phyloP scores from a whole-genome alignment of 2,113 vertebrate genomes.

The Eurystomus gularis region DNA sequence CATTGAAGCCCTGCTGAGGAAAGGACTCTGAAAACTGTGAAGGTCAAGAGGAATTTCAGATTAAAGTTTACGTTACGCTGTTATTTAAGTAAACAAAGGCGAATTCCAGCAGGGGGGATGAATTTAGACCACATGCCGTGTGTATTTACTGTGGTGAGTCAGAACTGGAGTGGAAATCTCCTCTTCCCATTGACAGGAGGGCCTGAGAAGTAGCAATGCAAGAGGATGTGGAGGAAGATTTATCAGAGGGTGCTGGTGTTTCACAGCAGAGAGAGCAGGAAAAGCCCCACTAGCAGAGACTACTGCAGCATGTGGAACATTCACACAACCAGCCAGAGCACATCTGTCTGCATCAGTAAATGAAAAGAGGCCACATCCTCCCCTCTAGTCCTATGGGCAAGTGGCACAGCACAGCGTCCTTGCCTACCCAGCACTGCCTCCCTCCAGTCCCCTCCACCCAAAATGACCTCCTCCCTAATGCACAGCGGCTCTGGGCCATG shows the following conservation, averaged over 20 bases:
- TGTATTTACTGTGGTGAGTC: not conserved
- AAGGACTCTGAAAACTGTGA: constrained; percentile 10
- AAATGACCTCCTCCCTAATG: not conserved
- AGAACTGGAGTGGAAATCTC: not conserved
- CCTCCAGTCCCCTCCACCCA: not conserved
- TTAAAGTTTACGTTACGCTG: not conserved
- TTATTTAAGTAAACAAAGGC: not conserved
- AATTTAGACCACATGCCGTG: not conserved
- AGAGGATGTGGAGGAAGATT: not conserved
- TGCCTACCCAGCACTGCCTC: not conserved
- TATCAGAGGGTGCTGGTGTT: not conserved
- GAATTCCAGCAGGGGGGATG: not conserved
- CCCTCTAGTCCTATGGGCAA: not conserved
- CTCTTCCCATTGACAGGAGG: not conserved
- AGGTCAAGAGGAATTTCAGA: constrained; percentile 14
- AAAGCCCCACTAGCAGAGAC: not conserved
- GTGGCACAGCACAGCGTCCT: fast-evolving
- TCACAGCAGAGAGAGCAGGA: not conserved
- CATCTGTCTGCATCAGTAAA: not conserved
- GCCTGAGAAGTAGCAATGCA: not conserved
- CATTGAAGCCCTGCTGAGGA: not conserved
- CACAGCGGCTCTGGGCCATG: not conserved
- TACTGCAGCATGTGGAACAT: not conserved
- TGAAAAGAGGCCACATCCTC: not conserved
- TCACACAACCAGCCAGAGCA: not conserved